phyloP scores from a whole-genome alignment of 1,140 invertebrate species.

The Solenopsis fugax region DNA sequence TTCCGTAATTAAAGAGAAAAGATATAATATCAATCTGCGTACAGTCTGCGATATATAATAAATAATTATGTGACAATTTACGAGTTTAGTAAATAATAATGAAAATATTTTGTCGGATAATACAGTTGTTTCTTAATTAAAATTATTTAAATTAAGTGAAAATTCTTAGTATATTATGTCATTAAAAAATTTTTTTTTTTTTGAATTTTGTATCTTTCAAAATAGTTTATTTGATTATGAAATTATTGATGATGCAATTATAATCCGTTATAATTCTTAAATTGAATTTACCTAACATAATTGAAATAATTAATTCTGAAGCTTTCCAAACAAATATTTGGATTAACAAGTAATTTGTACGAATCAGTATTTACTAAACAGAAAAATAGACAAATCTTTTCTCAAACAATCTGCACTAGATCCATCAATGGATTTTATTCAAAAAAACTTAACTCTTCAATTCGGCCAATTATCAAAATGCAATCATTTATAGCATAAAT shows the following conservation, averaged over 20 bases:
- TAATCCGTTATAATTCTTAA: background rate
- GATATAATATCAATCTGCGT: background rate
- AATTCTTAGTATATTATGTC: background rate
- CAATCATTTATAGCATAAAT: background rate
- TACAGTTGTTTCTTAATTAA: background rate
- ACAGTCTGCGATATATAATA: constrained; percentile 8
- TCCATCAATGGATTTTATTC: background rate
- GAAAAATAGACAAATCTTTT: constrained; percentile 1
- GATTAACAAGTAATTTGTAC: background rate
- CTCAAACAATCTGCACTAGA: constrained; percentile 15
- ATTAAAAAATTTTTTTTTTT: constrained; percentile 31
- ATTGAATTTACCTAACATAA: background rate
- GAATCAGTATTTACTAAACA: background rate
- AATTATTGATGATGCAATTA: too few species aligned
- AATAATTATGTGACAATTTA: constrained; percentile 10
- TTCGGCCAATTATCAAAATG: constrained; percentile 3
- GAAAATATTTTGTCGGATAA: constrained; percentile 22
- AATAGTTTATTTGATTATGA: too few species aligned
- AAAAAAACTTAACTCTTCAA: background rate
- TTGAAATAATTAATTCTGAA: background rate
- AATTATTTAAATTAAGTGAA: background rate
- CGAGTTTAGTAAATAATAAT: background rate
- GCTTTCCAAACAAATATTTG: constrained; percentile 3
- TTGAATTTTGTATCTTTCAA: background rate
- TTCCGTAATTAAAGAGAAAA: constrained; percentile 30